A percentile compares a stretch with the other conserved stretches of the same genome.
These are phyloP conservation scores for Anser brachyrhynchus DNA, from an alignment of 2,113 vertebrate genomes.

Conservation along the genomic window DNA sequence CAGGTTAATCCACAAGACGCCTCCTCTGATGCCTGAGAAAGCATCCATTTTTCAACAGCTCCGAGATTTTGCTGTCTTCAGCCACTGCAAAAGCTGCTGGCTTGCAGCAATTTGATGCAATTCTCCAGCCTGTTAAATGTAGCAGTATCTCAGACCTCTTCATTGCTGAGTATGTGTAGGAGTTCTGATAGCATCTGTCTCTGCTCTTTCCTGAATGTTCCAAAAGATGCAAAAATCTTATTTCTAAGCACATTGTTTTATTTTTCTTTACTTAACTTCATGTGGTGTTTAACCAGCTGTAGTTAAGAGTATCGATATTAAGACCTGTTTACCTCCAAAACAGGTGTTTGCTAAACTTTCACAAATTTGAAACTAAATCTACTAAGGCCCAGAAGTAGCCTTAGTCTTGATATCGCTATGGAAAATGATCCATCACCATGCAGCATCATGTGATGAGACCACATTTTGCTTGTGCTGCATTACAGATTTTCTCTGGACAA, in stretches of 20 bases:
- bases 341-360: background rate
- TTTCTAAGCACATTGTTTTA: background rate
- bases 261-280: background rate
- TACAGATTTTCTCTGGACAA: background rate
- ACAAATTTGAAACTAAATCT: background rate
- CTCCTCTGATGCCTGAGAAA: accelerated
- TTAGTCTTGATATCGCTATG: background rate
- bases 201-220: background rate
- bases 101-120: background rate
- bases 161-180: background rate
- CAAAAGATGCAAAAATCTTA: background rate
- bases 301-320: no score
- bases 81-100: background rate
- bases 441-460: background rate
- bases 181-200: background rate
- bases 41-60: background rate
- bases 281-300: background rate
- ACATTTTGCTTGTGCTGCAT: background rate
- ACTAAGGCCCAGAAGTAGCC: background rate
- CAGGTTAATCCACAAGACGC: no score
- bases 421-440: background rate
- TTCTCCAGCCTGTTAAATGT: background rate
- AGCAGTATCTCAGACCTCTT: background rate
- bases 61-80: background rate
- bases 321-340: background rate